A percentile compares a stretch with the other conserved stretches of the same genome.
These are phyloP conservation scores for Petrophora chlorosata DNA, from an alignment of 2,888 invertebrate genomes.

Conservation along the genomic window DNA sequence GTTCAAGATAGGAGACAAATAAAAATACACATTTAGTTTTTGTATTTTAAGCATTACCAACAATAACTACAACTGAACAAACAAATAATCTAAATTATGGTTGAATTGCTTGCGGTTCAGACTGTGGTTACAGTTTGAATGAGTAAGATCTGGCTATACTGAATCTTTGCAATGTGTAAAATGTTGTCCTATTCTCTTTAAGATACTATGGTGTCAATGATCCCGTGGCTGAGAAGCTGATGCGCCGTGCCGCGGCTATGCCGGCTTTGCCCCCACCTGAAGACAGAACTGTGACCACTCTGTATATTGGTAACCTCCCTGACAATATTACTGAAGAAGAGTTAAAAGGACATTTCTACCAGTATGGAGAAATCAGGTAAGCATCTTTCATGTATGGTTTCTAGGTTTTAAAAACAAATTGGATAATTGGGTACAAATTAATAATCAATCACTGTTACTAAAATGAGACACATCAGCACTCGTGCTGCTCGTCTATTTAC, in stretches of 20 bases:
- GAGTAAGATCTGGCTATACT: no score
- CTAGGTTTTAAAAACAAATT: neutral
- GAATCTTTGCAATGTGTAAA: neutral
- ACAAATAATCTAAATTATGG: no score
- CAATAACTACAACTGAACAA: no score
- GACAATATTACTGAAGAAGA: slow-evolving; percentile 95
- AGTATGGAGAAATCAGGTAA: slow-evolving; percentile 97
- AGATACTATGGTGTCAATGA: slow-evolving; percentile 97
- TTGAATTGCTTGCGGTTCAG: no score
- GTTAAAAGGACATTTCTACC: slow-evolving; percentile 98
- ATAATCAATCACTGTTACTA: no score
- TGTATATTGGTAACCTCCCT: slow-evolving; percentile 98
- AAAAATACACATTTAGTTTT: no score
- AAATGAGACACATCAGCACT: no score
- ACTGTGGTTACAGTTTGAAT: no score
- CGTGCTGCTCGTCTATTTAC: no score
- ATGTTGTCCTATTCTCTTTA: slow-evolving; percentile 4
- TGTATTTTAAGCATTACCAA: no score
- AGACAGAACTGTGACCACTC: slow-evolving; percentile 97
- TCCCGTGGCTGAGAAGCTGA: slow-evolving; percentile 96
- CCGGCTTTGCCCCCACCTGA: slow-evolving; percentile 98
- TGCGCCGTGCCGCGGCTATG: slow-evolving; percentile 95
- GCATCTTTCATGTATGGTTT: neutral
- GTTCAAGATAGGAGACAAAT: no score
- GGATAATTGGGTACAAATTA: no score